These are phyloP conservation scores for Julus scandinavius DNA, from an alignment of 2,888 invertebrate species.

Conservation along the genomic window DNA sequence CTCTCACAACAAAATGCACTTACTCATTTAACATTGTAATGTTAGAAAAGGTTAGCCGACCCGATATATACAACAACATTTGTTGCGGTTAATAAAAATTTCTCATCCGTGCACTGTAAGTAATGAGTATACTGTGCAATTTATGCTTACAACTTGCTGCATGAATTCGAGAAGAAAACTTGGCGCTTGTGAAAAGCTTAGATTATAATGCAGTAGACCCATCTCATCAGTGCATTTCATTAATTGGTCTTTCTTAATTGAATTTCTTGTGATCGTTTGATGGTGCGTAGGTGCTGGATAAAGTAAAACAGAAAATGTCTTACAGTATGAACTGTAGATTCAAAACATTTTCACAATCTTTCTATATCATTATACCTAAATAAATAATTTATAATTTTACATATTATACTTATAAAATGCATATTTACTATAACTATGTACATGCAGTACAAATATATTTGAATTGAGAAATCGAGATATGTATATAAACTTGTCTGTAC, in stretches of 20 bases:
- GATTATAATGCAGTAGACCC: background rate
- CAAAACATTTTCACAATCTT: too few species aligned
- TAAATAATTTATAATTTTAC: too few species aligned
- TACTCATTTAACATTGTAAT: background rate
- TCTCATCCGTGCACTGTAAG: conserved; percentile 21
- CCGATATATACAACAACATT: background rate
- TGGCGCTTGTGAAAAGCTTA: background rate
- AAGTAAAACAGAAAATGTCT: background rate
- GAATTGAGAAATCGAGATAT: too few species aligned
- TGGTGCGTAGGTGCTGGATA: background rate
- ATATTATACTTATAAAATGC: too few species aligned
- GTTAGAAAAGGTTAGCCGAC: background rate
- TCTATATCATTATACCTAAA: too few species aligned
- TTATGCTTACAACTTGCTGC: background rate
- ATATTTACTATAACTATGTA: too few species aligned
- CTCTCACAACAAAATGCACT: background rate
- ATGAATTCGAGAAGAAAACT: background rate
- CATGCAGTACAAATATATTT: too few species aligned
- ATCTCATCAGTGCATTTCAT: background rate
- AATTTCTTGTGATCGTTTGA: background rate
- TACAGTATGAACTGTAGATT: too few species aligned
- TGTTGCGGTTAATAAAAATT: conserved; percentile 22
- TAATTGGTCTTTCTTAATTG: background rate
- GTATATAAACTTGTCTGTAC: too few species aligned
- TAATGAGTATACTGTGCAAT: background rate